These are phyloP conservation scores for Phrixothrix hirtus DNA, from an alignment of 2,888 invertebrate species.

Conservation along the genomic window DNA sequence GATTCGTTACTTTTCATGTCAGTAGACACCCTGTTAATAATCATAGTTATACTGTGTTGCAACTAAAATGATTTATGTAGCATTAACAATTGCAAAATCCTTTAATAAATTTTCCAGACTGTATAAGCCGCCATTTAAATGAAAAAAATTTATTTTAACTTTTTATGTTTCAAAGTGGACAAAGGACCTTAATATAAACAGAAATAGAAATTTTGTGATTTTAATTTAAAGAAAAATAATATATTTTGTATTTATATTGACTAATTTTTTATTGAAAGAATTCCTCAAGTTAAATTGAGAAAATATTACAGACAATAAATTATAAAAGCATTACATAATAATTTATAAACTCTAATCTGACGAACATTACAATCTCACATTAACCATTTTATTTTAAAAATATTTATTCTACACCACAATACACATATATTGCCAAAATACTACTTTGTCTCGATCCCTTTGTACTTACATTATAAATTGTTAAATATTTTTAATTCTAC, in stretches of 20 bases:
- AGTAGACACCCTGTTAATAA: too few species aligned
- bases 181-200: too few species aligned
- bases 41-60: too few species aligned
- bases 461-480: slow-evolving; percentile 36
- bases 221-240: background rate
- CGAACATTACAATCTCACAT: slow-evolving; percentile 40
- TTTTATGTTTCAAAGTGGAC: too few species aligned
- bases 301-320: slow-evolving; percentile 34
- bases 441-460: slow-evolving; percentile 35
- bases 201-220: too few species aligned
- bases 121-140: too few species aligned
- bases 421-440: slow-evolving; percentile 44
- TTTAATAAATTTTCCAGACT: too few species aligned
- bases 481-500: slow-evolving; percentile 35
- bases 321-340: slow-evolving; percentile 44
- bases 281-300: slow-evolving; percentile 17
- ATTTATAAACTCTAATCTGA: slow-evolving; percentile 36
- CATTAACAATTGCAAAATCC: too few species aligned
- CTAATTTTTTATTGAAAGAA: background rate
- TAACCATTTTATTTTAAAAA: slow-evolving; percentile 40
- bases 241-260: background rate
- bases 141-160: too few species aligned
- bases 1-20: too few species aligned
- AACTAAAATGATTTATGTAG: too few species aligned
- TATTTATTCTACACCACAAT: slow-evolving; percentile 40